Evolutionary conservation across 2,888 invertebrate genomes (phyloP), one percentile per base, ranked within the genome.

Genomic region (Rhagophthalmus giganteus): DNA sequence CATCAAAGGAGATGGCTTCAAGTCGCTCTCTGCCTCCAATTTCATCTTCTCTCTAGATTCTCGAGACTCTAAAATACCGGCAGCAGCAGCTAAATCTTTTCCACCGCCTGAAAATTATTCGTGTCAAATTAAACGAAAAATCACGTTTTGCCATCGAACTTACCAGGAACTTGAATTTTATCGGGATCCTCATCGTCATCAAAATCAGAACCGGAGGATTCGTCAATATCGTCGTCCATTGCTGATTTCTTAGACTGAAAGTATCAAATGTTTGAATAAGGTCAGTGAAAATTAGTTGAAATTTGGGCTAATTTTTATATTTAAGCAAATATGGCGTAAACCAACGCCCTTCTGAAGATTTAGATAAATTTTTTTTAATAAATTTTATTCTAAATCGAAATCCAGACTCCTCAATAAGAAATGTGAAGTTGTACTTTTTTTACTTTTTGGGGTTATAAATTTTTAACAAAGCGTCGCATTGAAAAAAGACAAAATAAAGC

Each of bases 181-280:
- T 93, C 93, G 47, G 93, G 93, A 79, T 93, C 93, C 64, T 90
- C 91, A 73, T 90, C 90, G 65, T 90, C 90, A 70, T 89, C 90
- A 67, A 90, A 90, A 71, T 90, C 90, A 24, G 82, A 83, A 31
- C 81, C 83, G 27, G 81, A 81, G 55, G 80, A 77, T 62, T 80
- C 79, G 52, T 78, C 78, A 48, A 73, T 69, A 56, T 81, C 74
- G 44, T 72, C 74, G 28, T 71, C 72, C 68, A 72, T 73, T 49
- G 61, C 59, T 47, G 61, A 44, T 45, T 70, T 67, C 60, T 72
- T 71, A 42, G 67, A 68, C 68, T 70, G 58, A n/a, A n/a, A n/a
- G n/a, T n/a, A n/a, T n/a, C n/a, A n/a, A n/a, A n/a, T n/a, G n/a
- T n/a, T 58, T 57, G 49, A 61, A 65, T 58, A 15, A 31, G 8